Evolutionary conservation across 2,113 vertebrate species (phyloP), one percentile per base, ranked within the genome.

Genomic region (Callocephalon fimbriatum): DNA sequence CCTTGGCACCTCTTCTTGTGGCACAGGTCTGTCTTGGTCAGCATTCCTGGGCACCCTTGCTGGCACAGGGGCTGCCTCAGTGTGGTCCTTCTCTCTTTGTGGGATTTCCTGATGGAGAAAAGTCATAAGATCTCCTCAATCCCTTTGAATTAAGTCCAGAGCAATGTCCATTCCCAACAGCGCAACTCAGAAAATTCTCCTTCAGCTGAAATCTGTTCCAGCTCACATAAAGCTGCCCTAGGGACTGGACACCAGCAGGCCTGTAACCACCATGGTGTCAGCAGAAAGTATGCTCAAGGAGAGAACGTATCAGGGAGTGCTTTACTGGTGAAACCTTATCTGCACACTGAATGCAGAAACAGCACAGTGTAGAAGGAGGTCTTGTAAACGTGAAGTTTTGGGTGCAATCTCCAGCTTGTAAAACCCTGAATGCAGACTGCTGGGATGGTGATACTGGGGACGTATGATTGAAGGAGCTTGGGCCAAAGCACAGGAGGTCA

Each of bases 31-130:
- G 8, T 58, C 53, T n/a, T 1, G 32, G 13, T 23, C 48, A 38
- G n/a, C 6, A 3, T 8, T 76, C 61, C 1, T 4, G 11, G 40
- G 26, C 1, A 5, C 17, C 29, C 27, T 50, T 5, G 48, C 42
- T 31, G 95, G 81, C 45, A 10, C 0, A 44, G 80, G 56, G 15
- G 19, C 81, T 59, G 58, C 31, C 26, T 40, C 56, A 9, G 20
- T 2, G 12, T 3, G 35, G 31, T 50, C 70, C 65, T 96, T 91
- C 42, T 96, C 94, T 23, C 45, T 79, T 1, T 4, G 74, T 27
- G 78, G 58, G 48, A 93, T 45, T 62, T 92, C 67, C 93, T 97
- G 91, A 38, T 61, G 47, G 77, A 93, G 44, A 84, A 66, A 78
- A 89, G 50, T 18, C 42, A 59, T 12, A 26, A 62, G 26, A 75